Percentiles rank a stretch among this genome's conserved stretches.
These are phyloP conservation scores for Tachina grossa DNA, from an alignment of 2,888 invertebrate genomes.

Conservation along the genomic window DNA sequence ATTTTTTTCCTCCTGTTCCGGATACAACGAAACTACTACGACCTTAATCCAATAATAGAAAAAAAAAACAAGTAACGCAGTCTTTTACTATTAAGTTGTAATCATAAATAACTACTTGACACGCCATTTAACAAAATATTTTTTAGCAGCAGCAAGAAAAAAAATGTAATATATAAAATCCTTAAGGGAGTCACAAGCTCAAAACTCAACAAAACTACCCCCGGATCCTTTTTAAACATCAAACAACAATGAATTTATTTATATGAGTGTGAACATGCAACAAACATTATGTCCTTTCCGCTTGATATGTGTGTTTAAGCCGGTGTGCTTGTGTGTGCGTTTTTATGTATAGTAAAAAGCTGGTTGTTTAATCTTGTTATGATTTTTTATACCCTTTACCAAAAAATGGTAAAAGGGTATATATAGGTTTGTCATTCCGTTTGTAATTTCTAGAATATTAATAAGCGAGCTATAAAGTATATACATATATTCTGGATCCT, in stretches of 20 bases:
- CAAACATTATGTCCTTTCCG: slow-evolving; percentile 44
- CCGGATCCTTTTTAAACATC: slow-evolving; percentile 14
- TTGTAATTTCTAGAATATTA: no score
- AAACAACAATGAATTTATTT: slow-evolving; percentile 26
- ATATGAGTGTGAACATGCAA: slow-evolving; percentile 55
- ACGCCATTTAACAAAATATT: slow-evolving; percentile 70
- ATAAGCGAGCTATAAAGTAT: no score
- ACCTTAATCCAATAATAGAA: slow-evolving; percentile 41
- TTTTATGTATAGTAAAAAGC: slow-evolving; percentile 29
- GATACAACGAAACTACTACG: slow-evolving; percentile 38
- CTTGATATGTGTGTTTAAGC: slow-evolving; percentile 6
- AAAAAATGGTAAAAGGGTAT: no score
- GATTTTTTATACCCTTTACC: no score
- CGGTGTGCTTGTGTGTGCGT: not conserved
- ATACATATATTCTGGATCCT: no score
- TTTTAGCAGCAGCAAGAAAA: slow-evolving; percentile 27
- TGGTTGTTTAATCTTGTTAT: slow-evolving; percentile 65
- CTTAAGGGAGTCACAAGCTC: slow-evolving; percentile 56
- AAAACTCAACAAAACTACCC: slow-evolving; percentile 57
- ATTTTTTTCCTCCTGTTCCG: slow-evolving; percentile 2
- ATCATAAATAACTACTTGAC: slow-evolving; percentile 70
- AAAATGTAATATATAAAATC: slow-evolving; percentile 18
- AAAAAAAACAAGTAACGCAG: slow-evolving; percentile 21
- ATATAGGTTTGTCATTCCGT: no score
- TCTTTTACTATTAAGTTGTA: slow-evolving; percentile 66